Evolutionary conservation across 1,140 invertebrate species (phyloP), one percentile per base, ranked within the genome.

Genomic region (Sarcophaga bullata): DNA sequence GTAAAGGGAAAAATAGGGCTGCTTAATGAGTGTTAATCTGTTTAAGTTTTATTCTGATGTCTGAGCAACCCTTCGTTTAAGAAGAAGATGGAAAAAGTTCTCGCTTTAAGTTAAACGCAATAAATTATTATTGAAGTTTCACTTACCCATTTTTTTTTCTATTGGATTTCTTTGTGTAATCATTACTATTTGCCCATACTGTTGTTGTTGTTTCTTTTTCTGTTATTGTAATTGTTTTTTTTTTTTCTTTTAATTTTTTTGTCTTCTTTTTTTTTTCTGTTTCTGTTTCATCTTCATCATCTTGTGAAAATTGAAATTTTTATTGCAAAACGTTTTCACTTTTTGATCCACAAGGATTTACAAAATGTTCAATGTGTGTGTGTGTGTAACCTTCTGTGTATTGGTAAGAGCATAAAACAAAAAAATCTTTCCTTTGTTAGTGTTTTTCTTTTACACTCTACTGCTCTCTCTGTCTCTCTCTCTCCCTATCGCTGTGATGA

Each of bases 291-390:
- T 6, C 50, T n/a, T 76, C 4, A 37, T 37, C 25, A 37, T 37
- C 25, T 37, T 37, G 25, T 37, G 4, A 50, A 25, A 52, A 52
- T 78, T 48, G 19, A 78, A 76, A 76, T 76, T 76, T 75, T 47
- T 49, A 76, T 76, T 49, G 73, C 73, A 76, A 76, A 76, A 49
- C 13, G 48, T 76, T 76, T 76, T 76, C 73, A 76, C 73, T 49
- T 76, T 76, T 76, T 76, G 73, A 76, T 76, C 47, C 73, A 49
- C 25, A 76, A 76, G 73, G 73, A 68, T 76, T 76, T 47, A 49
- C 15, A 19, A 76, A 25, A 58, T n/a, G n/a, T n/a, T n/a, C 15
- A 15, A 13, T n/a, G 15, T 58, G 15, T 58, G 13, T 58, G n/a
- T n/a, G 1, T 15, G 54, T 15, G 54, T 15, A 13, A 15, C 13